Evolutionary conservation across 2,113 vertebrate genomes (phyloP).

Genomic region (Heterotis niloticus): DNA sequence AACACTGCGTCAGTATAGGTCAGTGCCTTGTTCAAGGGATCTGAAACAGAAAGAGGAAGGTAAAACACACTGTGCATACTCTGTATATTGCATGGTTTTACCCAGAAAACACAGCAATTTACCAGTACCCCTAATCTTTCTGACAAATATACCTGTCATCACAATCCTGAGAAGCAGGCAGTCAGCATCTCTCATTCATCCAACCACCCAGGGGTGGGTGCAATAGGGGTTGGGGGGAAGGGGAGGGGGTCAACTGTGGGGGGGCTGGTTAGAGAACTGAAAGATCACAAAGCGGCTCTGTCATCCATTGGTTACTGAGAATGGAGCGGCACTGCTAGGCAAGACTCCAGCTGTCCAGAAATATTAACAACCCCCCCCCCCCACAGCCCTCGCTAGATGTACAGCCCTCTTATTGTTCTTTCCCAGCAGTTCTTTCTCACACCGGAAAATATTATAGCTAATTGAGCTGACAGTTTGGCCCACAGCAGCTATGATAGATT

Average conservation of each 20-base stretch:
- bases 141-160: constrained; percentile 39
- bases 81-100: background rate
- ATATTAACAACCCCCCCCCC: constrained; percentile 58
- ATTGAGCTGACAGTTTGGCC: no score
- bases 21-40: no score
- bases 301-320: constrained; percentile 62
- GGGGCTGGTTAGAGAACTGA: constrained; percentile 63
- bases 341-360: constrained; percentile 64
- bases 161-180: constrained; percentile 34
- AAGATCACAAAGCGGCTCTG: constrained; percentile 66
- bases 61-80: no score
- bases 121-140: constrained; percentile 9
- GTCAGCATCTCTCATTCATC: constrained; percentile 46
- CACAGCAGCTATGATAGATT: no score
- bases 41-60: no score
- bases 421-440: background rate
- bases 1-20: no score
- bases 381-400: no score
- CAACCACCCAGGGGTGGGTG: constrained; percentile 38
- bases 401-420: constrained; percentile 52
- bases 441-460: background rate
- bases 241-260: constrained; percentile 43
- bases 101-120: background rate
- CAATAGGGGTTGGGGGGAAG: constrained; percentile 37
- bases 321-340: constrained; percentile 52